Evolutionary conservation across 2,888 invertebrate species (phyloP).

Genomic region (Morpho deidamia): DNA sequence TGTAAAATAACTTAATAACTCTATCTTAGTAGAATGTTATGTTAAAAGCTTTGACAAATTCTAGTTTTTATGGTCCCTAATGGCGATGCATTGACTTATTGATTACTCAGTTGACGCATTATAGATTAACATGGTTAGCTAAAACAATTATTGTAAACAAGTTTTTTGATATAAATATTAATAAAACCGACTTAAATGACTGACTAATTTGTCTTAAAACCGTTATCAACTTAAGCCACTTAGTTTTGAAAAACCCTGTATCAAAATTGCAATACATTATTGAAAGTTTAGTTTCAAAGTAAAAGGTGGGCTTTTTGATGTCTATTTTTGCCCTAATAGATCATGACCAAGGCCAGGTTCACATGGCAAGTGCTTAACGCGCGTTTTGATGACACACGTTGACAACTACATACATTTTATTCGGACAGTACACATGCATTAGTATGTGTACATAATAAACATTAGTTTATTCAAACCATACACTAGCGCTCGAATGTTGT

Average conservation of each 20-base stretch:
- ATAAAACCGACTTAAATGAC: not conserved
- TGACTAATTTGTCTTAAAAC: not conserved
- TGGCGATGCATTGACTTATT: conserved; percentile 3
- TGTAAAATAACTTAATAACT: not conserved
- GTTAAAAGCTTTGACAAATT: not conserved
- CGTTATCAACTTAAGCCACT: no score
- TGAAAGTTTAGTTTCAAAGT: not conserved
- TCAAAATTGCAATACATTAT: not conserved
- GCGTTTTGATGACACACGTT: no score
- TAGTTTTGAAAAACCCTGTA: no score
- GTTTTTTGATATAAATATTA: not conserved
- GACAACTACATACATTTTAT: no score
- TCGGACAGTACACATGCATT: no score
- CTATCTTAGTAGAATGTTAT: not conserved
- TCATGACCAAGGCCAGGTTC: no score
- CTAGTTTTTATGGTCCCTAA: conserved; percentile 4
- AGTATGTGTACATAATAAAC: no score
- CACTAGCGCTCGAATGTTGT: no score
- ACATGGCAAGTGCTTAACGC: no score
- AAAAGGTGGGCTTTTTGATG: not conserved
- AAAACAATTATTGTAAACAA: conserved; percentile 5
- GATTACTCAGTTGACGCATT: conserved; percentile 5
- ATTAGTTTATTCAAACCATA: no score
- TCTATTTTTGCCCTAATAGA: no score
- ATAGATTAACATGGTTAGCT: conserved; percentile 6